These are phyloP conservation scores for Gallinago undulata DNA, from an alignment of 2,113 vertebrate genomes.

Conservation along the genomic window DNA sequence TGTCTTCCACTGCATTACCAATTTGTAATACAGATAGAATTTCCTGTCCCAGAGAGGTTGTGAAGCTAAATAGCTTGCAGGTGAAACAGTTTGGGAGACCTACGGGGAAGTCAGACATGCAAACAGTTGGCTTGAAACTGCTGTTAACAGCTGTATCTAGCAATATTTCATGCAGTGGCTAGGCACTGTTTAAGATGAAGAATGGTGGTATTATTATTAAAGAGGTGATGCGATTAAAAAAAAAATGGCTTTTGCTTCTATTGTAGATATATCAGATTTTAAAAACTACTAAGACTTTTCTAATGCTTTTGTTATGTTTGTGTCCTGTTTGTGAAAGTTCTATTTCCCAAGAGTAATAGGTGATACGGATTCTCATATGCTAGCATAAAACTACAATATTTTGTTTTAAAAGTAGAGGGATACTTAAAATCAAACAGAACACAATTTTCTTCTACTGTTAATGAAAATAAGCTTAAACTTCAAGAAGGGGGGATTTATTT, in stretches of 20 bases:
- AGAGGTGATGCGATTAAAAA: accelerated
- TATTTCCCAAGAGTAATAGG: background rate
- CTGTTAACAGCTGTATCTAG: background rate
- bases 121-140: background rate
- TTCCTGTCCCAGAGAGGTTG: background rate
- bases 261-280: background rate
- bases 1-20: background rate
- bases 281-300: background rate
- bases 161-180: background rate
- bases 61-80: background rate
- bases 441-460: background rate
- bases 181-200: background rate
- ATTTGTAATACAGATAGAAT: background rate
- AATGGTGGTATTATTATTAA: background rate
- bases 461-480: background rate
- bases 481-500: background rate
- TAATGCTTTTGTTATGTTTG: background rate
- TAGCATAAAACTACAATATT: background rate
- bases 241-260: background rate
- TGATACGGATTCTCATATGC: background rate
- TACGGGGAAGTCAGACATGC: background rate
- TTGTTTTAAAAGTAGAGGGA: background rate
- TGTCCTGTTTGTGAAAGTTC: background rate
- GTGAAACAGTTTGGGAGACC: background rate
- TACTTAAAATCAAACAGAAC: background rate